phyloP scores from a whole-genome alignment of 2,113 vertebrate genomes.

The Bos javanicus region DNA sequence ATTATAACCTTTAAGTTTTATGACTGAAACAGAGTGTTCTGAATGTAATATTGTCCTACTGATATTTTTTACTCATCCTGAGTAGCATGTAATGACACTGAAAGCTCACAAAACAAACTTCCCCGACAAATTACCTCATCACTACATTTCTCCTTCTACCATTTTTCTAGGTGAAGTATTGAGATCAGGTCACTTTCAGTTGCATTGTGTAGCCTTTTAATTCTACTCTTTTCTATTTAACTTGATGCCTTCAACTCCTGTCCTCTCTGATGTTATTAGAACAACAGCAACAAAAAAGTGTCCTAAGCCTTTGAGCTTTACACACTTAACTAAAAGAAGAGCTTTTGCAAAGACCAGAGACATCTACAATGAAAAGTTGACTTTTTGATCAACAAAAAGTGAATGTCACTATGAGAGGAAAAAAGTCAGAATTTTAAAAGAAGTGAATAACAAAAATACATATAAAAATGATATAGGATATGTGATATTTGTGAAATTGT shows the following conservation, averaged over 20 bases:
- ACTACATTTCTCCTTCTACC: not conserved
- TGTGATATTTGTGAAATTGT: not conserved
- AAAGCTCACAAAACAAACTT: not conserved
- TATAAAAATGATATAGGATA: not conserved
- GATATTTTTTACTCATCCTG: not conserved
- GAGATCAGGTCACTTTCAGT: not conserved
- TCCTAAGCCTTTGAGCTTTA: not conserved
- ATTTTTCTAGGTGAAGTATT: not conserved
- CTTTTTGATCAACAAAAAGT: slow-evolving; percentile 6
- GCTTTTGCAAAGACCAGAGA: not conserved
- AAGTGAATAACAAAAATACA: not conserved
- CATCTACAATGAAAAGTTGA: not conserved
- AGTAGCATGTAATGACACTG: not conserved
- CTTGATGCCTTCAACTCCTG: not conserved
- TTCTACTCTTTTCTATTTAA: not conserved
- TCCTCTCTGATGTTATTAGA: not conserved
- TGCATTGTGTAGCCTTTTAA: not conserved
- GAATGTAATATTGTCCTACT: not conserved
- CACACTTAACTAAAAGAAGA: not conserved
- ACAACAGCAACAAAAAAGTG: not conserved
- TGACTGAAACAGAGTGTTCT: not conserved
- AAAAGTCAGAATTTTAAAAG: not conserved
- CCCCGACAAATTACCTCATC: not conserved
- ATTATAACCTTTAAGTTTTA: not conserved
- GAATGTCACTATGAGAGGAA: not conserved